Percentiles rank a stretch among this genome's conserved stretches.
Conservation (phyloP, 2,888 invertebrate genomes). For the Laothoe populi region DNA sequence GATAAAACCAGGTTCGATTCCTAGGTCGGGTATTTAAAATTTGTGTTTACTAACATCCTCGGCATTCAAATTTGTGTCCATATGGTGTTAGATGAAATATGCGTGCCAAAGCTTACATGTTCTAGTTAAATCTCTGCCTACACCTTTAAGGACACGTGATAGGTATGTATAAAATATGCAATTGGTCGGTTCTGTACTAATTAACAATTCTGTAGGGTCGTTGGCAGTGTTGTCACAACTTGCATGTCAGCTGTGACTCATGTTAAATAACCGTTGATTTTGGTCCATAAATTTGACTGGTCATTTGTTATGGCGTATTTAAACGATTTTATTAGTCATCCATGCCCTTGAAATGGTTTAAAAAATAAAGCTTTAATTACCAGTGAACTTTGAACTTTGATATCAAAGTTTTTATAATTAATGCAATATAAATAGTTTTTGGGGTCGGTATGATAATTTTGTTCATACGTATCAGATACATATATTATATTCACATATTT, state of each 20-base stretch:
- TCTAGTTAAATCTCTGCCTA: neutral
- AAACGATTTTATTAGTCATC: conserved; percentile 12
- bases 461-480: too few species aligned
- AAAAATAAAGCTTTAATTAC: neutral
- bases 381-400: neutral
- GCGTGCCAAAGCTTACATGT: too few species aligned
- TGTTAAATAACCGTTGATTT: conserved; percentile 14
- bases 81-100: too few species aligned
- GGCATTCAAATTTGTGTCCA: too few species aligned
- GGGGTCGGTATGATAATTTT: too few species aligned
- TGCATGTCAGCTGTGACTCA: conserved; percentile 16
- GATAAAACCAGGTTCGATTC: too few species aligned
- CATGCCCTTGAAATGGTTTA: neutral
- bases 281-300: neutral
- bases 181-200: neutral
- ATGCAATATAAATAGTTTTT: too few species aligned
- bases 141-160: conserved; percentile 1
- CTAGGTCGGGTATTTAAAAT: too few species aligned
- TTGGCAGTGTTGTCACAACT: conserved; percentile 20
- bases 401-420: neutral
- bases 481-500: too few species aligned
- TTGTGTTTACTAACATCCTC: too few species aligned
- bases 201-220: conserved; percentile 11
- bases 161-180: conserved; percentile 5
- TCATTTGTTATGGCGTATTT: conserved; percentile 4